These are phyloP conservation scores for Drosophila hamatofila DNA, from an alignment of 2,888 invertebrate species.

Conservation along the genomic window DNA sequence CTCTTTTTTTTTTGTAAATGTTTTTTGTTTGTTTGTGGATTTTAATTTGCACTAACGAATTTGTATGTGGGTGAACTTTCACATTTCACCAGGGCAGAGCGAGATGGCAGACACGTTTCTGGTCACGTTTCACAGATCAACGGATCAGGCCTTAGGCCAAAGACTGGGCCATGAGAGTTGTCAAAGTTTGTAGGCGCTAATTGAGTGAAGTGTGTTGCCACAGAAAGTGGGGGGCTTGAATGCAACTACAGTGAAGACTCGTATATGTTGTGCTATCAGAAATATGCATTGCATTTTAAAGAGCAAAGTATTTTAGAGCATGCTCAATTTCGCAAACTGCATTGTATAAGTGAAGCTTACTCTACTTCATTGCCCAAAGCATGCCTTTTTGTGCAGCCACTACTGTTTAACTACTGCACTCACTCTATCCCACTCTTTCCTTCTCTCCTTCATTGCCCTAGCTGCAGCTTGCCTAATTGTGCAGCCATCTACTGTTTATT, in stretches of 20 bases:
- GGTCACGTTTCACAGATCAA: conserved; percentile 63
- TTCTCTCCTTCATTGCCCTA: background rate
- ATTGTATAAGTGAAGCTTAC: background rate
- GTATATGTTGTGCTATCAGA: background rate
- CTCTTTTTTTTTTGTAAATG: conserved; percentile 23
- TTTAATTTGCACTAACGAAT: conserved; percentile 69
- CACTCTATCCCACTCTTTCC: no score
- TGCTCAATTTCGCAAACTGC: background rate
- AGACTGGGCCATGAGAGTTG: conserved; percentile 19
- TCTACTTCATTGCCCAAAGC: no score
- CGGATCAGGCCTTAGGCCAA: conserved; percentile 2
- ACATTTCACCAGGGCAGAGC: conserved; percentile 65
- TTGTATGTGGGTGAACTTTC: conserved; percentile 83
- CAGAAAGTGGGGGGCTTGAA: conserved; percentile 10
- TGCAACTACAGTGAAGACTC: background rate
- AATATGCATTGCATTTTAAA: background rate
- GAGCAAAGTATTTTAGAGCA: background rate
- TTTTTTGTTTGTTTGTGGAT: conserved; percentile 46
- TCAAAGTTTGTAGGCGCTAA: conserved; percentile 42
- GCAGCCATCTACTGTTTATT: no score
- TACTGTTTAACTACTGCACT: no score
- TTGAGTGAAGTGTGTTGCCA: conserved; percentile 29
- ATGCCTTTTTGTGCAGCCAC: no score
- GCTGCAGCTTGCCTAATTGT: no score
- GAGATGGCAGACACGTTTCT: conserved; percentile 61